Evolutionary conservation across 2,888 invertebrate genomes (phyloP).

Genomic region (Lepidocyrtoides sp.): DNA sequence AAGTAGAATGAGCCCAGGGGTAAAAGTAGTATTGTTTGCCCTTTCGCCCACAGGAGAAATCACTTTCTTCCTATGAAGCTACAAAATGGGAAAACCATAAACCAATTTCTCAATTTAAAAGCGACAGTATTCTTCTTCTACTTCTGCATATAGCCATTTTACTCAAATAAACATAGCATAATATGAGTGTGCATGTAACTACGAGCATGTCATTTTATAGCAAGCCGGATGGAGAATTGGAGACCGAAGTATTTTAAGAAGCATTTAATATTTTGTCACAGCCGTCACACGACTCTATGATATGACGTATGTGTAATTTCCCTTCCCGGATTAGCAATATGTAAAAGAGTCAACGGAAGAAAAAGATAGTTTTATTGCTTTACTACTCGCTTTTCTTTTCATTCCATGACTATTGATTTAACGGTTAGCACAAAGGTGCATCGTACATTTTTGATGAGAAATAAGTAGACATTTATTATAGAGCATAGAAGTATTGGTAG

Average conservation of each 20-base stretch:
- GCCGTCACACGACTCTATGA: not conserved
- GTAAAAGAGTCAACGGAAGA: not conserved
- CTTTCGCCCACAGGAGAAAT: not conserved
- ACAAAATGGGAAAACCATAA: not conserved
- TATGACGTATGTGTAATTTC: not conserved
- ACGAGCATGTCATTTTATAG: too few species aligned
- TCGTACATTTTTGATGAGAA: constrained; percentile 15
- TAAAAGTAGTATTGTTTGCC: not conserved
- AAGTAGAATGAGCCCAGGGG: not conserved
- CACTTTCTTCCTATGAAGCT: not conserved
- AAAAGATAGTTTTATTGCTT: not conserved
- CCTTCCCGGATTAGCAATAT: not conserved
- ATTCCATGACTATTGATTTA: constrained; percentile 48
- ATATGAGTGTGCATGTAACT: too few species aligned
- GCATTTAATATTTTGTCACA: constrained; percentile 4
- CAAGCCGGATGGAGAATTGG: not conserved
- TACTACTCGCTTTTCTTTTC: not conserved
- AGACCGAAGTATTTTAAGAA: constrained; percentile 3
- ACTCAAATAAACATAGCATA: too few species aligned
- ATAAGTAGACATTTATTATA: not conserved
- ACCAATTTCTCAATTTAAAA: constrained; percentile 15
- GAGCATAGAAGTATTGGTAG: too few species aligned
- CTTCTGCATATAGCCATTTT: not conserved
- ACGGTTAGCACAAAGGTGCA: not conserved
- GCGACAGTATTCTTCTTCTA: not conserved